These are phyloP conservation scores for Sardina pilchardus DNA, from an alignment of 2,113 vertebrate genomes.

Conservation along the genomic window DNA sequence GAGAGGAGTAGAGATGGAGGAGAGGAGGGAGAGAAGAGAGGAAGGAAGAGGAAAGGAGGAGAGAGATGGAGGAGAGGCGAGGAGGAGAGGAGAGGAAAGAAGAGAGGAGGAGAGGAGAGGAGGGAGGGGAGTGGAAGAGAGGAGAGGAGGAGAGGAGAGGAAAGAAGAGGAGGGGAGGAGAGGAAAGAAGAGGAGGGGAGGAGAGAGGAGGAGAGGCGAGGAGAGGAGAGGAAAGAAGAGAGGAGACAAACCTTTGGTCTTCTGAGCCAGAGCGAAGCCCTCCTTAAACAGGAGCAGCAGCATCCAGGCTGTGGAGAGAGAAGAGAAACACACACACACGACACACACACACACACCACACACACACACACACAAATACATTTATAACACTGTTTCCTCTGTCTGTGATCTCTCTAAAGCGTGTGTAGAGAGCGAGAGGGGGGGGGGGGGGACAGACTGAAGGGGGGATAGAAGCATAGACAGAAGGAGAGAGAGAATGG, in stretches of 20 bases:
- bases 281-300: constrained; percentile 85
- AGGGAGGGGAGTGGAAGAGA: constrained; percentile 16
- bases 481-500: background rate
- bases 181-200: background rate
- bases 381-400: background rate
- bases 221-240: background rate
- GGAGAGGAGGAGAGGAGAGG: background rate
- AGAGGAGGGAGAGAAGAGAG: background rate
- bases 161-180: background rate
- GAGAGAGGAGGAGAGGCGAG: background rate
- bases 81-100: background rate
- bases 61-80: background rate
- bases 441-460: background rate
- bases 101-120: background rate
- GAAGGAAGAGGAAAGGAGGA: background rate
- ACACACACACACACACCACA: background rate
- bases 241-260: constrained; percentile 79
- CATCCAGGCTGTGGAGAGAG: constrained; percentile 78
- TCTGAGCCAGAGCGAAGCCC: constrained; percentile 87
- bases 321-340: background rate
- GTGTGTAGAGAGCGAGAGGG: background rate
- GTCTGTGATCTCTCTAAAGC: background rate
- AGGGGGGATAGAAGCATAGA: constrained; percentile 12
- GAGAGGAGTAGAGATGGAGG: too few relatives aligned
- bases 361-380: background rate